These are phyloP conservation scores for Barnardius zonarius DNA, from an alignment of 2,113 vertebrate genomes.

Conservation along the genomic window DNA sequence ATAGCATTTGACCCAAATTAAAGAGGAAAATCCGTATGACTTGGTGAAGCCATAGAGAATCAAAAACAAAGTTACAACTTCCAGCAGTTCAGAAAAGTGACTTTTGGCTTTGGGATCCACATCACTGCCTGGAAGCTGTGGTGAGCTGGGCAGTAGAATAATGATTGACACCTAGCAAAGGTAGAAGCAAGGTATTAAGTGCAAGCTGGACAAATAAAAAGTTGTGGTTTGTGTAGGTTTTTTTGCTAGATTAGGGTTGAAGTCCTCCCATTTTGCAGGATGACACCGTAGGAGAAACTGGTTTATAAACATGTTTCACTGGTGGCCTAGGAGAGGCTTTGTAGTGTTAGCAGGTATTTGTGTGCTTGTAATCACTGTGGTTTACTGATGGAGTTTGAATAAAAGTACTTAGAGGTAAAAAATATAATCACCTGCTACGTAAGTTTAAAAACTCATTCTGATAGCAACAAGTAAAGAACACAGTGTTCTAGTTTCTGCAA, in stretches of 20 bases:
- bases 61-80: not conserved
- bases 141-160: not conserved
- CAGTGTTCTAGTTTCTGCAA: not conserved
- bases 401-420: not conserved
- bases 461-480: not conserved
- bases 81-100: not conserved
- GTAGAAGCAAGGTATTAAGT: not conserved
- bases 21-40: not conserved
- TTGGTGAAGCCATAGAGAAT: not conserved
- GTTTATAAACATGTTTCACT: not conserved
- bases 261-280: not conserved
- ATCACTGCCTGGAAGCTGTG: not conserved
- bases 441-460: not conserved
- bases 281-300: not conserved
- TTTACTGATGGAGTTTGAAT: not conserved
- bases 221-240: not conserved
- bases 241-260: not conserved
- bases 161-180: not conserved
- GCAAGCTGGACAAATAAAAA: not conserved
- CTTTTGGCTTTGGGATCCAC: not conserved
- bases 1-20: not conserved
- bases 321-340: not conserved
- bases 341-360: not conserved
- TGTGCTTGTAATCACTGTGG: not conserved
- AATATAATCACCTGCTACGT: not conserved